Evolutionary conservation across 2,797 vertebrate species (phyloP).

Genomic region (Microhierax caerulescens): DNA sequence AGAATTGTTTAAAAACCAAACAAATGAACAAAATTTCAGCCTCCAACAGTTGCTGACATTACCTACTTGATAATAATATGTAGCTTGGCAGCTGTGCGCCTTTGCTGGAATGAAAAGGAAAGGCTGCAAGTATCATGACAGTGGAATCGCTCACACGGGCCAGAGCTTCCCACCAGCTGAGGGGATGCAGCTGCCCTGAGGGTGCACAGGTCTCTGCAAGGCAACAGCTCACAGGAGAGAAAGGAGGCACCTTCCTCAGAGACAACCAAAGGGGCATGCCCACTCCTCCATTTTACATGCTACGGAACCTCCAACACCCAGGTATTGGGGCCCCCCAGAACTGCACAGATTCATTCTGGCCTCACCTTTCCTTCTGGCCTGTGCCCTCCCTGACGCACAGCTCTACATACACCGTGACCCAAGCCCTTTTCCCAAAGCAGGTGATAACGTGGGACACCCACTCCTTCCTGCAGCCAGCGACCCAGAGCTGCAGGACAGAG

Average conservation of each 20-base stretch:
- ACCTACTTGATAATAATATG: neutral
- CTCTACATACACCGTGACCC: neutral
- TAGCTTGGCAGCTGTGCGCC: neutral
- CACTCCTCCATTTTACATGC: neutral
- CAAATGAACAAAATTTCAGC: neutral
- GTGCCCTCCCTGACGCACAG: neutral
- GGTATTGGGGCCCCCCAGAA: neutral
- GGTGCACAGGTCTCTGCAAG: neutral
- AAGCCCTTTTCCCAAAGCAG: neutral
- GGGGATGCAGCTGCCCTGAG: neutral
- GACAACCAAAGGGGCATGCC: neutral
- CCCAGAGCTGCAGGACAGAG: neutral
- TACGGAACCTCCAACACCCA: neutral
- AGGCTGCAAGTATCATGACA: neutral
- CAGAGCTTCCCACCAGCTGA: neutral
- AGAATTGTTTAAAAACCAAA: neutral
- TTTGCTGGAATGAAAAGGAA: neutral
- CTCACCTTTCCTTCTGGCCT: neutral
- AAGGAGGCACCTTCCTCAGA: neutral
- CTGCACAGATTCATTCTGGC: neutral
- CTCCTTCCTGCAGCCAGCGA: neutral
- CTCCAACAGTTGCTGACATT: neutral
- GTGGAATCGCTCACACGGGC: neutral
- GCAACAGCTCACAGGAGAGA: neutral
- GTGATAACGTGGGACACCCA: neutral